Evolutionary conservation across 2,113 vertebrate species (phyloP).

Genomic region (Haemorhous mexicanus): DNA sequence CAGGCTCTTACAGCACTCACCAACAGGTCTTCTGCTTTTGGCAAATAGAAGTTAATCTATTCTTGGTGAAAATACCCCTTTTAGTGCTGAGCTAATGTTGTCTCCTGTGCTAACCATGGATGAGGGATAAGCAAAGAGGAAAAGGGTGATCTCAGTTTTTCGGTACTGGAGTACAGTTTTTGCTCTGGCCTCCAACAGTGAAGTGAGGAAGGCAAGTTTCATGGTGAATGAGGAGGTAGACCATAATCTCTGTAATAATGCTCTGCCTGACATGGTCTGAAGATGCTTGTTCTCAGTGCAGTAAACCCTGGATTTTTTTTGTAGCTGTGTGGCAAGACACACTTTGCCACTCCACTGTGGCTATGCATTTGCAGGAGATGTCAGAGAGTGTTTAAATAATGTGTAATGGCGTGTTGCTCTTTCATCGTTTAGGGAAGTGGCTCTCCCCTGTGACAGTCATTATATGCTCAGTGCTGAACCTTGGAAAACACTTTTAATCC

Average conservation of each 20-base stretch:
- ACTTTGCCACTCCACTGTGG: not conserved
- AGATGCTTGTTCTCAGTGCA: not conserved
- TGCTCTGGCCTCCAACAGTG: not conserved
- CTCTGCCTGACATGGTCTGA: not conserved
- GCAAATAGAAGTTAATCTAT: not conserved
- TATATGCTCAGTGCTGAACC: constrained; percentile 51
- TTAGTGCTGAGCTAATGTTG: not conserved
- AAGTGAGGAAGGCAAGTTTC: not conserved
- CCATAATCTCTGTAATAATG: not conserved
- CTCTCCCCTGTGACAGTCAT: constrained; percentile 59
- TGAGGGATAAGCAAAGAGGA: not conserved
- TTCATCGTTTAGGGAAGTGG: constrained; percentile 53
- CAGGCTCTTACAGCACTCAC: not conserved
- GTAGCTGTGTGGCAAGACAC: not conserved
- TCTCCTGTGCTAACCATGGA: not conserved
- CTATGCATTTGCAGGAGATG: constrained; percentile 13
- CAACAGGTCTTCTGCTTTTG: not conserved
- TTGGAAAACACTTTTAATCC: constrained; percentile 42
- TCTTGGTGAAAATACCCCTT: not conserved
- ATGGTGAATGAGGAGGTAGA: not conserved
- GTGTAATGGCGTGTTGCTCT: constrained; percentile 44
- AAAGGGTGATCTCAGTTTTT: not conserved
- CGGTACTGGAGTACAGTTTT: not conserved
- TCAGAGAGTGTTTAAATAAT: constrained; percentile 53
- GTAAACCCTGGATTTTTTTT: not conserved